These are phyloP conservation scores for Tenthredo scrophulariae DNA, from an alignment of 2,888 invertebrate species.

Conservation along the genomic window DNA sequence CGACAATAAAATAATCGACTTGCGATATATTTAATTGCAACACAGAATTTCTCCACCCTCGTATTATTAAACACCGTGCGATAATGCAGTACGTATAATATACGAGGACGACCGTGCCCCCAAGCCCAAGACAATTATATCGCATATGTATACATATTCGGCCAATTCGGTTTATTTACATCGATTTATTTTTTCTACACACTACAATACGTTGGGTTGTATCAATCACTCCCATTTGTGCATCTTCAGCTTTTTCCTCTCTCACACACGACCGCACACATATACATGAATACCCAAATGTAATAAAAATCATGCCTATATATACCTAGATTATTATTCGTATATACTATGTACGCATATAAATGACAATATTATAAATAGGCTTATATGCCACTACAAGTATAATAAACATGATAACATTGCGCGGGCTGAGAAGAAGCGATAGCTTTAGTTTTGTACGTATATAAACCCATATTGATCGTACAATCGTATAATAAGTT, in stretches of 20 bases:
- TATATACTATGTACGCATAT: not conserved
- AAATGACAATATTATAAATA: not conserved
- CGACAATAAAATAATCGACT: not conserved
- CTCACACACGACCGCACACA: not conserved
- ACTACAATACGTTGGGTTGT: not conserved
- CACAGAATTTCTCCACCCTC: not conserved
- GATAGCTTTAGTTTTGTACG: not conserved
- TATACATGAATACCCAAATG: not conserved
- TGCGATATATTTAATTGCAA: slow-evolving; percentile 5
- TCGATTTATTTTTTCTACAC: not conserved
- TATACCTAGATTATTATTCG: not conserved
- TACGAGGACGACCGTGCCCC: slow-evolving; percentile 32
- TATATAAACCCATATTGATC: not conserved
- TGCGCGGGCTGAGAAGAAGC: not conserved
- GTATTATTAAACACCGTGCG: slow-evolving; percentile 8
- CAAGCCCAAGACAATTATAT: not conserved
- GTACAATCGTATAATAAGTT: not conserved
- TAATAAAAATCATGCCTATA: not conserved
- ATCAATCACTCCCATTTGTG: not conserved
- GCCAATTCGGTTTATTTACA: not conserved
- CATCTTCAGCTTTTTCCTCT: not conserved
- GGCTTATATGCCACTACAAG: not conserved
- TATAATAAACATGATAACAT: slow-evolving; percentile 38
- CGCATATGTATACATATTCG: not conserved
- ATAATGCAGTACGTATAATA: not conserved